Evolutionary conservation across 2,888 invertebrate species (phyloP).

Genomic region (Acleris sparsana): DNA sequence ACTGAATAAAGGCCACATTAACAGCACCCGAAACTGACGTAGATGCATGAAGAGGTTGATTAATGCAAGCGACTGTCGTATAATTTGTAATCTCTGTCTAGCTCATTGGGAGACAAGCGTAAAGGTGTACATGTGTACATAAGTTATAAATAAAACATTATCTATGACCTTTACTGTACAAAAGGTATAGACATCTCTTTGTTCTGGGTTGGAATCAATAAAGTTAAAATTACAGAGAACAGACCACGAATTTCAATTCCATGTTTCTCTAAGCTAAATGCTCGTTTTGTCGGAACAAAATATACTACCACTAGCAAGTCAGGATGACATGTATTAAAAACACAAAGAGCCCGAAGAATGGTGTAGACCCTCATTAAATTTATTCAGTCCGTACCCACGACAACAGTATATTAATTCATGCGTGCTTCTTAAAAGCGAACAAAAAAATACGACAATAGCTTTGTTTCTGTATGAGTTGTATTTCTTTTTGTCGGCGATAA

Average conservation of each 20-base stretch:
- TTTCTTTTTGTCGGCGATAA: conserved; percentile 13
- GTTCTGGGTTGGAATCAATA: too few relatives aligned
- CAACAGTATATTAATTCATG: conserved; percentile 73
- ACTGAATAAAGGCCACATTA: too few relatives aligned
- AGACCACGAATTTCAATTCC: not conserved
- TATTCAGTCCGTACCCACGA: conserved; percentile 68
- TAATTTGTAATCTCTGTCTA: too few relatives aligned
- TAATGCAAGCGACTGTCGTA: too few relatives aligned
- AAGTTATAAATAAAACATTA: too few relatives aligned
- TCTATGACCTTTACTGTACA: too few relatives aligned
- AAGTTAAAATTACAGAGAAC: too few relatives aligned
- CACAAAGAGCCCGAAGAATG: conserved; percentile 71
- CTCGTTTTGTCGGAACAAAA: conserved; percentile 6
- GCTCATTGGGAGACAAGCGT: too few relatives aligned
- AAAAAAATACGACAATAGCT: conserved; percentile 54
- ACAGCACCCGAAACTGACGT: too few relatives aligned
- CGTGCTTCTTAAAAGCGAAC: conserved; percentile 73
- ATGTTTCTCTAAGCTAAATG: not conserved
- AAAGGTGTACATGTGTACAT: too few relatives aligned
- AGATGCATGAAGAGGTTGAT: too few relatives aligned
- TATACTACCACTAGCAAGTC: conserved; percentile 53
- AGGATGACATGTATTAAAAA: conserved; percentile 59
- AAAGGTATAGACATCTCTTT: too few relatives aligned
- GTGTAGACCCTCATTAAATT: conserved; percentile 73
- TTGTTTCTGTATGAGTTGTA: conserved; percentile 19